These are phyloP conservation scores for Psilopsiagon aymara DNA, from an alignment of 2,113 vertebrate species.

Conservation along the genomic window DNA sequence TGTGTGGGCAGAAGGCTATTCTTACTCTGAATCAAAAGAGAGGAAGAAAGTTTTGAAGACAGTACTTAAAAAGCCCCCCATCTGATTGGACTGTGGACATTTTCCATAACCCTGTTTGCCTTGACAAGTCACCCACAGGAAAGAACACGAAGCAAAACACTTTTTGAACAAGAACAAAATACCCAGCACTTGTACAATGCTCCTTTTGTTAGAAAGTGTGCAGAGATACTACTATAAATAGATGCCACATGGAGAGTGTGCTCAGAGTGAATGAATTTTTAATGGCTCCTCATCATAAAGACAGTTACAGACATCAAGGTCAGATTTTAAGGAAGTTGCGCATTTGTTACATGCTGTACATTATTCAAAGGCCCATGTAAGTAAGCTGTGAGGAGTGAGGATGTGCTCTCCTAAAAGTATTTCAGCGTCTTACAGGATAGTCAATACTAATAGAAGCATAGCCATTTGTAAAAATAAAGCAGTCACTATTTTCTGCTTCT, in stretches of 20 bases:
- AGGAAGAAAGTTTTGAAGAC: conserved; percentile 36
- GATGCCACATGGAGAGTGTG: not conserved
- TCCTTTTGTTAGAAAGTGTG: not conserved
- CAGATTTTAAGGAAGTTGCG: conserved; percentile 7
- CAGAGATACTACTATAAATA: not conserved
- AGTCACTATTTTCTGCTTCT: conserved; percentile 7
- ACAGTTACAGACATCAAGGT: conserved; percentile 3
- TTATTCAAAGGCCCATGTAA: not conserved
- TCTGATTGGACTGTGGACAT: conserved; percentile 6
- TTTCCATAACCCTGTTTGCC: conserved; percentile 10
- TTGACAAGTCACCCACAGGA: not conserved
- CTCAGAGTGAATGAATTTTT: conserved; percentile 5
- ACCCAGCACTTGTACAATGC: not conserved
- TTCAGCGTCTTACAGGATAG: not conserved
- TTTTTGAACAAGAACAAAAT: not conserved
- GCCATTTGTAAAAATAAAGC: conserved; percentile 46
- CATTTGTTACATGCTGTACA: not conserved
- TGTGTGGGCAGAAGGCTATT: conserved; percentile 14
- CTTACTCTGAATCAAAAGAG: conserved; percentile 45
- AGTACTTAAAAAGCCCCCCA: not conserved
- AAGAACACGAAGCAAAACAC: conserved; percentile 9
- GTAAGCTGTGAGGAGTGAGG: not conserved
- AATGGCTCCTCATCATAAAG: not conserved
- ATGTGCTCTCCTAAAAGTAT: not conserved
- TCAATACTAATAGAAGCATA: conserved; percentile 18